Conservation (phyloP, 2,113 vertebrate species). For the Sialia sialis region DNA sequence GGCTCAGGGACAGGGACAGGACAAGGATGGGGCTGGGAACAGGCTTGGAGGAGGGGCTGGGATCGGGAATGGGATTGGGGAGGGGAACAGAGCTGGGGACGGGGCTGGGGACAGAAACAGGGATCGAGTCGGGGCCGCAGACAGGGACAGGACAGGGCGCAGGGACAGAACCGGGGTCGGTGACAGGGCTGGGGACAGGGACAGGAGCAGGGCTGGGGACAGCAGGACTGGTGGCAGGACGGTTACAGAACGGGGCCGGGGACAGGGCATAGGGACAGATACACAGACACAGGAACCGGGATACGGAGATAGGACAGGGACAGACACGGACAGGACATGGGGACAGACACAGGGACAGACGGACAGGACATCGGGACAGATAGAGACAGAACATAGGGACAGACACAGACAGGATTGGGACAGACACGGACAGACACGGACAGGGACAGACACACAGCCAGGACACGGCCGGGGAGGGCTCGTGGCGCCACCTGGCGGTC, state of each 20-base stretch:
- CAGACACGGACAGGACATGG: not conserved
- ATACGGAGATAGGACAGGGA: fast-evolving
- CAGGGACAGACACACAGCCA: not conserved
- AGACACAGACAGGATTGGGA: not conserved
- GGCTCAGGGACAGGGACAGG: not conserved
- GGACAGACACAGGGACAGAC: not conserved
- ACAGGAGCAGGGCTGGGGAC: no score
- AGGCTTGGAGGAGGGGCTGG: not conserved
- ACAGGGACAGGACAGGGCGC: not conserved
- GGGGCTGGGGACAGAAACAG: not conserved
- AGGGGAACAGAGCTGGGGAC: no score
- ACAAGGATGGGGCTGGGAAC: not conserved
- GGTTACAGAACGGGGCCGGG: not conserved
- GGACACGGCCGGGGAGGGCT: not conserved
- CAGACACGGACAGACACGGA: not conserved
- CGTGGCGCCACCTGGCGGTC: not conserved
- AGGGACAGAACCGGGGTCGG: no score
- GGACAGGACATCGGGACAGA: no score
- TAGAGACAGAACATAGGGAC: not conserved
- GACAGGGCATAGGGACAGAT: not conserved
- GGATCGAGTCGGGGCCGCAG: not conserved
- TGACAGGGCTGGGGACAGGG: not conserved
- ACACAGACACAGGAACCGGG: not conserved
- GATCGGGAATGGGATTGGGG: not conserved
- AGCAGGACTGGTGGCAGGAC: not conserved